Percentiles rank a stretch among this genome's conserved stretches.
These are phyloP conservation scores for Trichosurus vulpecula DNA, from an alignment of 2,797 vertebrate genomes.

Conservation along the genomic window DNA sequence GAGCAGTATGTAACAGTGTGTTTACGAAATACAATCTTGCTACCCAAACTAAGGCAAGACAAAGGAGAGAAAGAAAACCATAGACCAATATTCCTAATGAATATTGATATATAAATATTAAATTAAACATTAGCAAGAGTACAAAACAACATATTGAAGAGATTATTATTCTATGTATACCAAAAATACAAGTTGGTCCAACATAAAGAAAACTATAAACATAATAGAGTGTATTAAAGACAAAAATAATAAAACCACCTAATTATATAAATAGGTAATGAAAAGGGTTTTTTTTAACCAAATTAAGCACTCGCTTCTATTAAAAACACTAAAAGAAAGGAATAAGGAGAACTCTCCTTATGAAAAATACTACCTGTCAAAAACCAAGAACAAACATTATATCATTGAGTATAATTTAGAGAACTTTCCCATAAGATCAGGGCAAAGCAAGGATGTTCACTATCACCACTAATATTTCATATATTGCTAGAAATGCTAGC, in stretches of 20 bases:
- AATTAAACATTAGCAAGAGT: background rate
- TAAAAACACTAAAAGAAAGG: background rate
- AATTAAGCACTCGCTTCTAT: background rate
- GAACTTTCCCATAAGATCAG: background rate
- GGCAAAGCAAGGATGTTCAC: background rate
- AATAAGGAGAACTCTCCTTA: background rate
- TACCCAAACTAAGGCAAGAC: background rate
- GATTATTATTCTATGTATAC: background rate
- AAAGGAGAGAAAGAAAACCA: background rate
- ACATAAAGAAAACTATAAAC: background rate
- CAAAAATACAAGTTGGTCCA: background rate
- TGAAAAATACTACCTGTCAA: background rate
- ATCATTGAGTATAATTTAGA: background rate
- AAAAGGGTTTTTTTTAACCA: background rate
- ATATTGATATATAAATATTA: background rate
- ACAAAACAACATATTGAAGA: background rate
- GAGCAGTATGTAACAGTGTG: background rate
- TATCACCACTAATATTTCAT: background rate
- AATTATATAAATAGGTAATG: background rate
- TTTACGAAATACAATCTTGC: background rate
- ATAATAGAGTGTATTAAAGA: background rate
- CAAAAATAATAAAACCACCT: background rate
- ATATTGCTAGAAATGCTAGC: background rate
- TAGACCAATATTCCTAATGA: background rate
- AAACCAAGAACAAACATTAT: background rate